Conservation (phyloP, 2,888 invertebrate species). For the Seira ritae region DNA sequence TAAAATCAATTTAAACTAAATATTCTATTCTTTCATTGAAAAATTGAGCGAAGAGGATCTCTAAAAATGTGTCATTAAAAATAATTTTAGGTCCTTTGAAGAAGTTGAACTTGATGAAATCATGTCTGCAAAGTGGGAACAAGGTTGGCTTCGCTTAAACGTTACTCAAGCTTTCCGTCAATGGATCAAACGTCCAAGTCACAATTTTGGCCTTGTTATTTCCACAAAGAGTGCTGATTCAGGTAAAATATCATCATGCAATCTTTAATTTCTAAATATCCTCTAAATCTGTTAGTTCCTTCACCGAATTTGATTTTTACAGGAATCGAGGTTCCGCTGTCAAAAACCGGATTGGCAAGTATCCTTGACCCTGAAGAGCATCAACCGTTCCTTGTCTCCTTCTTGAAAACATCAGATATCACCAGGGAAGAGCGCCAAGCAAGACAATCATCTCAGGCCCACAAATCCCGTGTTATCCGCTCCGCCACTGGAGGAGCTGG, state of each 20-base stretch:
- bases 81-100: constrained; percentile 84
- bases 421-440: constrained; percentile 66
- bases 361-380: constrained; percentile 84
- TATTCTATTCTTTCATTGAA: too few species aligned
- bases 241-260: constrained; percentile 56
- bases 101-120: constrained; percentile 85
- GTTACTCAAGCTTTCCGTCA: constrained; percentile 85
- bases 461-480: constrained; percentile 67
- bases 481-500: constrained; percentile 47
- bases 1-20: too few species aligned
- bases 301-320: constrained; percentile 61
- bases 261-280: constrained; percentile 25
- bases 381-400: constrained; percentile 95
- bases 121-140: constrained; percentile 83
- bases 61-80: too few species aligned
- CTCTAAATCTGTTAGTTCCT: neutral
- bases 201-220: constrained; percentile 85
- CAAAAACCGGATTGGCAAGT: constrained; percentile 87
- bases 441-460: constrained; percentile 40
- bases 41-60: too few species aligned
- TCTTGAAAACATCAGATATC: constrained; percentile 75
- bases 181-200: constrained; percentile 87
- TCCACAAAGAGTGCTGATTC: constrained; percentile 72
- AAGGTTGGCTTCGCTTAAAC: constrained; percentile 93
- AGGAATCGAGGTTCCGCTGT: constrained; percentile 87